Evolutionary conservation across 2,113 vertebrate species (phyloP), one percentile per base, ranked within the genome.

Genomic region (Hemicordylus capensis): DNA sequence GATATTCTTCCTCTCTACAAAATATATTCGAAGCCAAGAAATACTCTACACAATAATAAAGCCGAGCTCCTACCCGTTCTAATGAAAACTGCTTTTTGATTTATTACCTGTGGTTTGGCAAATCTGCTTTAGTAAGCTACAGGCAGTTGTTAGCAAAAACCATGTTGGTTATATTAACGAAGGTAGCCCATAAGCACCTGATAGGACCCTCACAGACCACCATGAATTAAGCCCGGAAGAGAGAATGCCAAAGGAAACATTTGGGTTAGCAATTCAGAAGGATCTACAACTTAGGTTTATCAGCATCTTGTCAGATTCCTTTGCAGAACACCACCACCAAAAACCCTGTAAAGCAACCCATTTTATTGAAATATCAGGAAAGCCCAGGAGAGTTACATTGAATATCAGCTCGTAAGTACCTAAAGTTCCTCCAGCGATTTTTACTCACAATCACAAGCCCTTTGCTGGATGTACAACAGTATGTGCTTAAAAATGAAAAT

Each of bases 61-160:
- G 81, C 8, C 28, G n/a, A 92, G 74, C 26, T 83, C 86, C 89
- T 84, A 46, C 59, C 61, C 8, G 0, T 85, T 85, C 80, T 87
- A 85, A 89, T 84, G 74, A 87, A 94, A 94, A 94, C 85, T 81
- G 84, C 87, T 73, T 90, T 93, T 83, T 90, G 92, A 95, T 93
- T 94, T 91, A 89, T 87, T 75, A 83, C 1, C 51, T 91, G 92
- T 92, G 91, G 89, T 87, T 95, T 91, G 90, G 92, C 84, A 87
- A 92, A 93, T 84, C 85, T 64, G 76, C 67, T 84, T 89, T 87
- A 87, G 74, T 58, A 88, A 92, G 85, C 89, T 94, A 80, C 85
- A 89, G 89, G 85, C 85, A 80, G 89, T 81, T 91, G 86, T 90
- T 81, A 89, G 83, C 93, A 86, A 92, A 93, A 66, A 81, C 61